Base-by-base conservation (phyloP, 1,140 invertebrate genomes). In the Bombus difficillimus region DNA sequence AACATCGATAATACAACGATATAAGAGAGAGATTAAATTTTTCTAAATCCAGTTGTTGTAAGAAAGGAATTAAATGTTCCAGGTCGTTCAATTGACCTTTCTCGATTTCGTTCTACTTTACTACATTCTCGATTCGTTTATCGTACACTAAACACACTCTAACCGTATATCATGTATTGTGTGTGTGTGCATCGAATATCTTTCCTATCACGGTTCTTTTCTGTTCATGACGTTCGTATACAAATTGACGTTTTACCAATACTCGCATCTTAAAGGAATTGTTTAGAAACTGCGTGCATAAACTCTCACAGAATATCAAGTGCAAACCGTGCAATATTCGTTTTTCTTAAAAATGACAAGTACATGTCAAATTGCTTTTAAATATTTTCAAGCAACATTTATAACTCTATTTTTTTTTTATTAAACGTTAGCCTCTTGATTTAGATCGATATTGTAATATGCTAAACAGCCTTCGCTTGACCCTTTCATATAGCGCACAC, bases 171-270 rank as follows among this genome's bases (percentile, higher is more conserved):
- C n/a, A n/a, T 4, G 72, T 32, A 10, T 74, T 25, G 28, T 13
- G 25, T 32, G 25, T 32, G 43, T 25, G n/a, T 75, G 8, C 6
- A 37, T 75, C n/a, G n/a, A 75, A 53, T 32, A 25, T 34, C 57
- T 28, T 34, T 57, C 25, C 32, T 53, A 22, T 74, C 41, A 32
- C 73, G 37, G 73, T 75, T 37, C 47, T 28, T 57, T 57, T 57
- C 73, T 75, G 73, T 10, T 57, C n/a, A 34, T 57, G 73, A 75
- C 73, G 41, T 34, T 74, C 15, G 13, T 25, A 32, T 22, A 37
- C 22, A 57, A 57, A 57, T 25, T 57, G 73, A 75, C 73, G 41
- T 75, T 53, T 39, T 28, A n/a, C 34, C 73, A 57, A 57, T 75
- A 75, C 73, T 32, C 10, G n/a, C 28, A 25, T 75, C 22, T 34